Percentiles rank a stretch among this genome's conserved stretches.
These are phyloP conservation scores for Chromobotia macracanthus DNA, from an alignment of 2,797 vertebrate genomes.

Conservation along the genomic window DNA sequence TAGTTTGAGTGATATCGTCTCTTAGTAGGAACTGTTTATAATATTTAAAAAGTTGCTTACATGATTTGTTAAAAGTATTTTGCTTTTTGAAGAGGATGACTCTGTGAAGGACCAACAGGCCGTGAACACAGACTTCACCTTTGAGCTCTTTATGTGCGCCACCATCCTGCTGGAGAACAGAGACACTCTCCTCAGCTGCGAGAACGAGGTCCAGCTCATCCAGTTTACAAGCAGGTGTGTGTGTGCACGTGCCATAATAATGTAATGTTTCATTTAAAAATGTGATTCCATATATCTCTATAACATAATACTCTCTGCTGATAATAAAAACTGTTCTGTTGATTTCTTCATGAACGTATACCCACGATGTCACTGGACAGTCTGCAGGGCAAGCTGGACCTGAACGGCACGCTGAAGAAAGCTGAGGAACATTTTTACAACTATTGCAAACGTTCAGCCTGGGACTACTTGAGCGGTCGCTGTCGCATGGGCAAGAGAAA, in stretches of 20 bases:
- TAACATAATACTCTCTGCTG: neutral
- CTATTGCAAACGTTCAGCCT: conserved; percentile 78
- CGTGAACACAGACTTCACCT: conserved; percentile 81
- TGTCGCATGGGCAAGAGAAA: conserved; percentile 65
- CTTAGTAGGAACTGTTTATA: neutral
- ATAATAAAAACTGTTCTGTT: neutral
- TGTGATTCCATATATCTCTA: no score
- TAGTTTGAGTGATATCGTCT: neutral
- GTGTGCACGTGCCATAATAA: neutral
- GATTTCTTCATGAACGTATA: neutral
- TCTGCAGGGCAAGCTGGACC: conserved; percentile 78
- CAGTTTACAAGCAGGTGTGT: conserved; percentile 78
- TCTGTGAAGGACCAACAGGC: conserved; percentile 61
- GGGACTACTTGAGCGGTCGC: conserved; percentile 68
- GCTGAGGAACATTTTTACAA: conserved; percentile 79
- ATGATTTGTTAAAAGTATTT: neutral
- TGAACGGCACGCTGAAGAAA: conserved; percentile 77
- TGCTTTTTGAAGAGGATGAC: conserved; percentile 62
- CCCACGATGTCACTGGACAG: conserved; percentile 59
- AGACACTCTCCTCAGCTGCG: conserved; percentile 72
- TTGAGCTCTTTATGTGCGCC: conserved; percentile 81
- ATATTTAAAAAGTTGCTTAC: neutral
- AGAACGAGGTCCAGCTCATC: conserved; percentile 77
- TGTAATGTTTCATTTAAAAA: neutral
- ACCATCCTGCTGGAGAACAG: conserved; percentile 77